These are phyloP conservation scores for Pyralis farinalis DNA, from an alignment of 2,888 invertebrate species.

Conservation along the genomic window DNA sequence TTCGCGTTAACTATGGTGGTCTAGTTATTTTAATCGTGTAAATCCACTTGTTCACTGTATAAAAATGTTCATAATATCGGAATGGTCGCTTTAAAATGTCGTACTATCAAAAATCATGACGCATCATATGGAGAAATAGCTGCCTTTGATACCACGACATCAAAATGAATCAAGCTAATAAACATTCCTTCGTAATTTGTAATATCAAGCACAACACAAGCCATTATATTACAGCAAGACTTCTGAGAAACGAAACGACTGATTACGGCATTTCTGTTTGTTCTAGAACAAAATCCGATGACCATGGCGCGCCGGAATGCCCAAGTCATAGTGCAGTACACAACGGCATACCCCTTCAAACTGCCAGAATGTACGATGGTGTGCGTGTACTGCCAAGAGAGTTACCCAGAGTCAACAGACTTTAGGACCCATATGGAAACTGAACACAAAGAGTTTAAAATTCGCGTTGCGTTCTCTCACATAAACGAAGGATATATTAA, in stretches of 20 bases:
- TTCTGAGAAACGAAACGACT: constrained; percentile 2
- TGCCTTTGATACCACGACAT: no score
- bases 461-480: constrained; percentile 42
- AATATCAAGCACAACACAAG: no score
- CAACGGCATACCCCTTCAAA: constrained; percentile 59
- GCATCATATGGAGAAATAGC: no score
- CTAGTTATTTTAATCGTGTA: no score
- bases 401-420: constrained; percentile 35
- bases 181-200: no score
- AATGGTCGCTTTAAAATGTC: no score
- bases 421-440: constrained; percentile 49
- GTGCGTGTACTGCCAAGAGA: constrained; percentile 56
- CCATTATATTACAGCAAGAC: no score
- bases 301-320: constrained; percentile 56
- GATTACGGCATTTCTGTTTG: constrained; percentile 48
- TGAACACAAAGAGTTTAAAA: constrained; percentile 39
- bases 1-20: no score
- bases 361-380: constrained; percentile 49
- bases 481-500: constrained; percentile 30
- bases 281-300: constrained; percentile 60
- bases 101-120: no score
- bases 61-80: no score
- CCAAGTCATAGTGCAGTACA: constrained; percentile 49
- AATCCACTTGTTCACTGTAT: no score
- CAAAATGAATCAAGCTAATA: no score